A percentile compares a stretch with the other conserved stretches of the same genome.
phyloP scores from a whole-genome alignment of 2,113 vertebrate genomes.

The Tragelaphus imberbis region DNA sequence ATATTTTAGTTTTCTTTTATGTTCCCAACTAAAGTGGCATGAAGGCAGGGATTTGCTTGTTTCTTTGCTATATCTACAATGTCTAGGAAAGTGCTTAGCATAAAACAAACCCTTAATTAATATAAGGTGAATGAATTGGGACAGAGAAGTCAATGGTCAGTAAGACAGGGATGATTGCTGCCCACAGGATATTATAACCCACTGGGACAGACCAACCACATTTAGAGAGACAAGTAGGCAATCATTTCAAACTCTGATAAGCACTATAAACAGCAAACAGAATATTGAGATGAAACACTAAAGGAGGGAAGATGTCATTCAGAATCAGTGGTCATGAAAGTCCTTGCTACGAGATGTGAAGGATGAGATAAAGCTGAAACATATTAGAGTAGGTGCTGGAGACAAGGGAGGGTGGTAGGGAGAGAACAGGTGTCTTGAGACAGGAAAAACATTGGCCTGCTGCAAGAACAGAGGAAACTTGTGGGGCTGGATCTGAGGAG shows the following conservation, averaged over 20 bases:
- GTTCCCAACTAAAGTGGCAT: not conserved
- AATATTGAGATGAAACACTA: not conserved
- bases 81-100: not conserved
- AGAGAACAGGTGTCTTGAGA: not conserved
- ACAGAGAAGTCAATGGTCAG: not conserved
- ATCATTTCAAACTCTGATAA: not conserved
- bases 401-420: rapidly evolving
- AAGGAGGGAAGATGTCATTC: not conserved
- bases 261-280: not conserved
- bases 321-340: not conserved
- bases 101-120: not conserved
- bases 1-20: not conserved
- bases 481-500: not conserved
- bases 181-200: not conserved
- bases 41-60: not conserved
- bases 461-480: not conserved
- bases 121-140: not conserved
- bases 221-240: not conserved
- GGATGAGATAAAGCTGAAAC: not conserved
- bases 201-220: not conserved
- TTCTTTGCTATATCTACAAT: not conserved
- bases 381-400: not conserved
- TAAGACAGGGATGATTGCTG: not conserved
- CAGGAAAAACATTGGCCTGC: not conserved
- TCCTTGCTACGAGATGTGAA: not conserved